These are phyloP conservation scores for Capreolus pygargus DNA, from an alignment of 2,113 vertebrate genomes.

Conservation along the genomic window DNA sequence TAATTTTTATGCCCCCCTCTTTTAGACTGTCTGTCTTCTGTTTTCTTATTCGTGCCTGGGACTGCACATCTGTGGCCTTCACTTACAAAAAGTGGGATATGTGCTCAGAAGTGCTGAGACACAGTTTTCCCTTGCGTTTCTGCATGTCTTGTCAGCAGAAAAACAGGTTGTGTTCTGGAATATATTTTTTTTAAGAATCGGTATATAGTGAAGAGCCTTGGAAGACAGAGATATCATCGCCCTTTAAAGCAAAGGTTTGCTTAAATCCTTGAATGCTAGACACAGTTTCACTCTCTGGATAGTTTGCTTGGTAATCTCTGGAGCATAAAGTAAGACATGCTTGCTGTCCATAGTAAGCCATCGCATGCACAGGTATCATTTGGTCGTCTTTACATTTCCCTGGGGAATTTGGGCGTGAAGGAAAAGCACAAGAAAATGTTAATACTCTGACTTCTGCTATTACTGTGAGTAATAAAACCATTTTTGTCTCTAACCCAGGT, in stretches of 20 bases:
- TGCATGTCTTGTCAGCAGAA: background rate
- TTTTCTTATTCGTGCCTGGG: background rate
- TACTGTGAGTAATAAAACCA: background rate
- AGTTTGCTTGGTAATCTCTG: background rate
- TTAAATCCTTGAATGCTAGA: background rate
- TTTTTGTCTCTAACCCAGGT: background rate
- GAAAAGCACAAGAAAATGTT: background rate
- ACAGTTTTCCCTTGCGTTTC: background rate
- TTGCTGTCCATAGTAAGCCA: background rate
- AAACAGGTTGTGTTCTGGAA: background rate
- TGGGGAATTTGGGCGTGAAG: background rate
- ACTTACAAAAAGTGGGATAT: background rate
- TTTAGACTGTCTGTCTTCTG: background rate
- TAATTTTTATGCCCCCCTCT: background rate
- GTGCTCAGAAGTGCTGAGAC: background rate
- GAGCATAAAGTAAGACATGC: background rate
- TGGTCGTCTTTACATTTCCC: background rate
- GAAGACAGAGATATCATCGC: background rate
- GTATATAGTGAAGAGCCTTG: background rate
- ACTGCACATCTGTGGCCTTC: background rate
- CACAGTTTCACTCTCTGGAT: background rate
- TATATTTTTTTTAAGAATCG: background rate
- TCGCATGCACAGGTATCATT: background rate
- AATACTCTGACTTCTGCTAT: background rate
- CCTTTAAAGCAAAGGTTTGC: background rate